Evolutionary conservation across 2,113 vertebrate genomes (phyloP).

Genomic region (Ascaphus truei): DNA sequence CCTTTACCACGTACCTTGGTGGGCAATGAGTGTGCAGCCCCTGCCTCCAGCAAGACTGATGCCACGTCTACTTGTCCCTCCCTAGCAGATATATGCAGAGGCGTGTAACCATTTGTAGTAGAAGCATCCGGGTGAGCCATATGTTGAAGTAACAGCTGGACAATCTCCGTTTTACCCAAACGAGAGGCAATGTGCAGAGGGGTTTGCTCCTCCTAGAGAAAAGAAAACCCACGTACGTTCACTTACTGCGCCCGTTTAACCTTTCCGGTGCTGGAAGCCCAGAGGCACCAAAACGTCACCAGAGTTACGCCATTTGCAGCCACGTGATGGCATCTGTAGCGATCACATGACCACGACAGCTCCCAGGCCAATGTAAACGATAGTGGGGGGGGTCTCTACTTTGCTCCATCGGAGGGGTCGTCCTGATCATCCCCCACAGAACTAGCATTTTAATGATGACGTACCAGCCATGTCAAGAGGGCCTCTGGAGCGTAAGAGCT

Average conservation of each 20-base stretch:
- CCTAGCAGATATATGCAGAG: constrained; percentile 89
- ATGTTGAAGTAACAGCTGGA: constrained; percentile 91
- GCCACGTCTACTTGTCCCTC: constrained; percentile 93
- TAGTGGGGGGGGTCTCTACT: too few relatives aligned
- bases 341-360: too few relatives aligned
- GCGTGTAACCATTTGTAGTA: constrained; percentile 91
- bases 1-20: constrained; percentile 95
- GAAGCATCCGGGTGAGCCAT: constrained; percentile 96
- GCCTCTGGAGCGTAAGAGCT: too few relatives aligned
- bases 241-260: not conserved
- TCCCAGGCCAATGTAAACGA: too few relatives aligned
- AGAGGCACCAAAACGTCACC: too few relatives aligned
- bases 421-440: too few relatives aligned
- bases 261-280: too few relatives aligned
- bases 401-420: too few relatives aligned
- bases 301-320: too few relatives aligned
- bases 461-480: too few relatives aligned
- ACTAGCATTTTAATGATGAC: too few relatives aligned
- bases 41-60: constrained; percentile 86
- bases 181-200: constrained; percentile 95
- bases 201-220: constrained; percentile 93
- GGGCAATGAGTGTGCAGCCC: constrained; percentile 86
- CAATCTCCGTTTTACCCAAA: constrained; percentile 94
- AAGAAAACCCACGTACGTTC: constrained; percentile 49
- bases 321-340: too few relatives aligned